Base-by-base conservation (phyloP, 2,797 vertebrate genomes). In the Nyctalus aviator region DNA sequence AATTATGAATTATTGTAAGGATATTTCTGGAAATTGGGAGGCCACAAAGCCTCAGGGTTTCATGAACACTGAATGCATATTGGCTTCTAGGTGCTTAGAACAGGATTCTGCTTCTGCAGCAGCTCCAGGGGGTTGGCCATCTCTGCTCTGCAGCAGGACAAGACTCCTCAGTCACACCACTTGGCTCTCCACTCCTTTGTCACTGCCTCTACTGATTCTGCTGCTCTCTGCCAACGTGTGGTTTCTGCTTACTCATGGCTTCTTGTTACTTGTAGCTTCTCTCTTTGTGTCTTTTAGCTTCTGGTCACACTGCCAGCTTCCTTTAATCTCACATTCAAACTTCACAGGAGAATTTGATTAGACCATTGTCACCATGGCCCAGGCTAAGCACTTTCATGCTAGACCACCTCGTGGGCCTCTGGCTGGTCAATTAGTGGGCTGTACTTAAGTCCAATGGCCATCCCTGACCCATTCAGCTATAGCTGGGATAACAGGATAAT, bases 11-110 rank as follows among this genome's bases (percentile, higher is more conserved):
- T 82, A 90, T 35, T 77, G 37, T 84, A 91, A 87, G 62, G 55
- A 62, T 53, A 72, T 44, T 46, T 95, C 69, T 95, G 87, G 88
- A 88, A 94, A 57, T 12, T 30, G 14, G 30, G 23, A 41, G n/a
- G 23, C 9, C 57, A 35, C 10, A 2, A 82, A 44, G 23, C 55
- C 46, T 30, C 12, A 23, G 27, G n/a, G 10, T 44, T 41, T 72
- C 13, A 30, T n/a, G 48, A 77, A 83, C 27, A 53, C 17, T 23
- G 62, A 90, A 44, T 46, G 13, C 27, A 59, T 78, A 44, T 53
- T 78, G 69, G 18, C 50, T 84, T 90, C 59, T 7, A 23, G 85
- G 50, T 64, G 30, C 21, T 20, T 2, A 8, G 64, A 41, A 25
- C 35, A 75, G 84, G 82, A 57, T 68, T 85, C 25, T 30, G 66